A percentile compares a stretch with the other conserved stretches of the same genome.
Conservation (phyloP, 1,140 invertebrate species). For the Drosophila persimilis region DNA sequence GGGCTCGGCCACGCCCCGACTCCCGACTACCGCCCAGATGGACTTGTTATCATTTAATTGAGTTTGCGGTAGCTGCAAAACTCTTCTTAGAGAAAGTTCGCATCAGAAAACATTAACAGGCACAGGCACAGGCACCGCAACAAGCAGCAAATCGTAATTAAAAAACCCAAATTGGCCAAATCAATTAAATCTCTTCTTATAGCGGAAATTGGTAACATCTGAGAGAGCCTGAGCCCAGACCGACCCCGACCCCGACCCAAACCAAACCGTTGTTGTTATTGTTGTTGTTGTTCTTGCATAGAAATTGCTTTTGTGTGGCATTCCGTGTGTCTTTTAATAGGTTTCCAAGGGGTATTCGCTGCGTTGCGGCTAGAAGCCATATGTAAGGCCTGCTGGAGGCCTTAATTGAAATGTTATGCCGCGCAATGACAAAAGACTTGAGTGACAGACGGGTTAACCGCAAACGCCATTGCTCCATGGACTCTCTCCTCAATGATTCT, state of each 20-base stretch:
- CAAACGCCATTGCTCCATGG: conserved; percentile 25
- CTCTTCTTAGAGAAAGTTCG: conserved; percentile 56
- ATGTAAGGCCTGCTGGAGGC: conserved; percentile 5
- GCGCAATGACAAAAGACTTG: conserved; percentile 47
- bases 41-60: conserved; percentile 79
- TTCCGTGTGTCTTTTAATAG: conserved; percentile 41
- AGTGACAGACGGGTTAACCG: conserved; percentile 58
- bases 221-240: not conserved
- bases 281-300: too few relatives aligned
- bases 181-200: conserved; percentile 54
- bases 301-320: conserved; percentile 13
- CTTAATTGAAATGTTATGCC: conserved; percentile 70
- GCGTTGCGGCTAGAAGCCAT: conserved; percentile 50
- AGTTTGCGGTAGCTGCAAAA: conserved; percentile 63
- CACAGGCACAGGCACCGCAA: too few relatives aligned
- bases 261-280: not conserved
- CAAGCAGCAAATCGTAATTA: conserved; percentile 50
- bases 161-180: conserved; percentile 53
- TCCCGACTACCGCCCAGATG: conserved; percentile 35
- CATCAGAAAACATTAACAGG: conserved; percentile 17
- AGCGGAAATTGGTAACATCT: conserved; percentile 49
- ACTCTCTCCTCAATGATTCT: not conserved
- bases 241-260: conserved; percentile 8
- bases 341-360: conserved; percentile 32
- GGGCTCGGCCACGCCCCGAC: conserved; percentile 25